Conservation (phyloP, 2,797 vertebrate species). For the Characodon lateralis region DNA sequence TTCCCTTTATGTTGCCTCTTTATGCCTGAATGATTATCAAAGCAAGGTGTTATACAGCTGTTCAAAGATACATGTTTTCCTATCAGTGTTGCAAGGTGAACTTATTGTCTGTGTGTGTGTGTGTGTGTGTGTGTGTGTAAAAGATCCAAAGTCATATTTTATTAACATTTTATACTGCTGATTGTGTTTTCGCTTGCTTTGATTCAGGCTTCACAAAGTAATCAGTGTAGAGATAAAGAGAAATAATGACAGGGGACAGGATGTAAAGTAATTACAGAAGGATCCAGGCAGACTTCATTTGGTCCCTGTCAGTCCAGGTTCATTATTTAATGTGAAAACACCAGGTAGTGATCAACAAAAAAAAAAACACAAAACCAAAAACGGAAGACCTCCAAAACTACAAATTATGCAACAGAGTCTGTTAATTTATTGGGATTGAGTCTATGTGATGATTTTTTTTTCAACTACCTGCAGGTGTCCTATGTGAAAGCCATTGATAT, state of each 20-base stretch:
- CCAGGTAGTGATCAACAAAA: background rate
- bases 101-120: slow-evolving; percentile 30
- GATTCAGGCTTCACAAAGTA: slow-evolving; percentile 23
- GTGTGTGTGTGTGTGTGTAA: background rate
- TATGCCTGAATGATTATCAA: background rate
- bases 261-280: slow-evolving; percentile 47
- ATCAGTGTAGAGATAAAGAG: slow-evolving; percentile 37
- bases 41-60: background rate
- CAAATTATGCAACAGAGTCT: background rate
- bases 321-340: background rate
- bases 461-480: slow-evolving; percentile 85
- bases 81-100: background rate
- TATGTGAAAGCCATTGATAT: slow-evolving; percentile 99
- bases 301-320: slow-evolving; percentile 15
- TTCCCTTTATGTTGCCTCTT: background rate
- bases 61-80: slow-evolving; percentile 35
- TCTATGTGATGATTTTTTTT: background rate
- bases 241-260: slow-evolving; percentile 39
- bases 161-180: slow-evolving; percentile 49
- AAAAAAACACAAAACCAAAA: background rate
- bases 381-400: background rate
- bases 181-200: slow-evolving; percentile 32
- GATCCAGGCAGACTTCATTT: slow-evolving; percentile 54
- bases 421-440: background rate
- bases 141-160: slow-evolving; percentile 46